phyloP scores from a whole-genome alignment of 2,888 invertebrate species.

The Euphydryas editha region DNA sequence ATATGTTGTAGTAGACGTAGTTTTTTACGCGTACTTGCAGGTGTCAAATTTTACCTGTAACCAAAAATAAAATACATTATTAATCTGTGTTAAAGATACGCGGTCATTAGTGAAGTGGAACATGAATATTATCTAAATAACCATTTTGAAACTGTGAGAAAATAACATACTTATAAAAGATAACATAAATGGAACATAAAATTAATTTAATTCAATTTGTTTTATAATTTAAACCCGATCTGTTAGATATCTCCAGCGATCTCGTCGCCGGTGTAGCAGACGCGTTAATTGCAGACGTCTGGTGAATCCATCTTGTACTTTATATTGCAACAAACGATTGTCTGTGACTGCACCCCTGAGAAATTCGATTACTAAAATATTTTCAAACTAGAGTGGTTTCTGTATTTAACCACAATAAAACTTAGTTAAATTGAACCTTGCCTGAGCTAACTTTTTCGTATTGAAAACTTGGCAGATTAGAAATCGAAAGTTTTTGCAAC shows the following conservation, averaged over 20 bases:
- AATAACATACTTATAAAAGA: neutral
- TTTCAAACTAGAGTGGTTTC: conserved; percentile 3
- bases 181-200: neutral
- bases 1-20: neutral
- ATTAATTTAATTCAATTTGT: conserved; percentile 12
- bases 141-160: neutral
- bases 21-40: neutral
- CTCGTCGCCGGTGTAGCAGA: conserved; percentile 35
- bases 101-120: neutral
- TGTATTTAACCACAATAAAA: neutral
- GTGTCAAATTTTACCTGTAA: neutral
- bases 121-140: conserved; percentile 1
- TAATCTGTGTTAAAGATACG: neutral
- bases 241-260: conserved; percentile 26
- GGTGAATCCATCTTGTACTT: conserved; percentile 36
- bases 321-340: conserved; percentile 34
- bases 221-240: conserved; percentile 16
- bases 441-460: neutral
- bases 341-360: conserved; percentile 30
- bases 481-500: neutral
- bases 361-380: conserved; percentile 24
- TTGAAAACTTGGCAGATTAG: too few species aligned
- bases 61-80: conserved; percentile 1
- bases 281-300: conserved; percentile 43
- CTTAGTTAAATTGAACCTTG: neutral